Evolutionary conservation across 2,888 invertebrate species (phyloP).

Genomic region (Myopa tessellatipennis): DNA sequence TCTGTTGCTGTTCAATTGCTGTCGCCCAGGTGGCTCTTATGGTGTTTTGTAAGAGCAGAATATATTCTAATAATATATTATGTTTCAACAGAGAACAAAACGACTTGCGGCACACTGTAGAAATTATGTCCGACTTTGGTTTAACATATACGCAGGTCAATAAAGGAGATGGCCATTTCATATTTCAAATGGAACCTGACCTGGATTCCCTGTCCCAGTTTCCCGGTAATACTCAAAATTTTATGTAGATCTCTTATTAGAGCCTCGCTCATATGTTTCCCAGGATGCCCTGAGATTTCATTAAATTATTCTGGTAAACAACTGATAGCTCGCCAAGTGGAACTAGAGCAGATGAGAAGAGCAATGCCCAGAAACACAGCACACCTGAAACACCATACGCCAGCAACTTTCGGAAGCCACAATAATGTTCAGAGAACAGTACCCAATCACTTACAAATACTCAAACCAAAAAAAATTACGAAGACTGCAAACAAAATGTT

Average conservation of each 20-base stretch:
- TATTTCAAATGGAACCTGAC: slow-evolving; percentile 80
- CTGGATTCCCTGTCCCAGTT: slow-evolving; percentile 72
- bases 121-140: slow-evolving; percentile 90
- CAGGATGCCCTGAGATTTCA: slow-evolving; percentile 62
- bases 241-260: neutral
- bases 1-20: slow-evolving; percentile 72
- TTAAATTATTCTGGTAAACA: slow-evolving; percentile 80
- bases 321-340: slow-evolving; percentile 84
- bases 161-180: slow-evolving; percentile 80
- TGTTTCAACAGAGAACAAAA: slow-evolving; percentile 63
- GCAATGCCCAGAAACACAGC: slow-evolving; percentile 61
- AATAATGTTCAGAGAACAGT: slow-evolving; percentile 42
- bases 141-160: slow-evolving; percentile 86
- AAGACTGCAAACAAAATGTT: slow-evolving; percentile 50
- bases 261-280: neutral
- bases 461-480: slow-evolving; percentile 73
- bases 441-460: slow-evolving; percentile 79
- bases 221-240: slow-evolving; percentile 54
- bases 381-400: neutral
- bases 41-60: slow-evolving; percentile 10
- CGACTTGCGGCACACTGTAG: slow-evolving; percentile 78
- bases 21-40: slow-evolving; percentile 61
- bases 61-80: slow-evolving; percentile 13
- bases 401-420: neutral
- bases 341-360: slow-evolving; percentile 80